Evolutionary conservation across 2,113 vertebrate species (phyloP).

Genomic region (Labeo rohita): DNA sequence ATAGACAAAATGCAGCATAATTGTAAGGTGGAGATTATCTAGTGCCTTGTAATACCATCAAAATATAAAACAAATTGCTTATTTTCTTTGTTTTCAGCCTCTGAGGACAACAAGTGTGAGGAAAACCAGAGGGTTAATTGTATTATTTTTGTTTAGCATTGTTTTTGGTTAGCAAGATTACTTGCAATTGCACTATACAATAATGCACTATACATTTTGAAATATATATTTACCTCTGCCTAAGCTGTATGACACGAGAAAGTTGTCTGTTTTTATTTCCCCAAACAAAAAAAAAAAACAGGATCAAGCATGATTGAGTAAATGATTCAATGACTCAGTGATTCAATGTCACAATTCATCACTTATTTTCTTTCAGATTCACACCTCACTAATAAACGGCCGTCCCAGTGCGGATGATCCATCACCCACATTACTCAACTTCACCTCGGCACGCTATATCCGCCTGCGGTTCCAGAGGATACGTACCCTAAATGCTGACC

Average conservation of each 20-base stretch:
- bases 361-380: constrained; percentile 80
- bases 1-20: too few species aligned
- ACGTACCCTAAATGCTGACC: constrained; percentile 93
- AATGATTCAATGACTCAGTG: background rate
- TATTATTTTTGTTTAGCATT: too few species aligned
- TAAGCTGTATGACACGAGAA: too few species aligned
- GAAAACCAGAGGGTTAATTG: too few species aligned
- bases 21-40: too few species aligned
- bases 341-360: background rate
- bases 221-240: too few species aligned
- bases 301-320: background rate
- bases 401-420: constrained; percentile 95
- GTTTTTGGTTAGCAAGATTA: too few species aligned
- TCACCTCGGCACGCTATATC: constrained; percentile 95
- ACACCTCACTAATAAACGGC: constrained; percentile 94
- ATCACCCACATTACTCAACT: constrained; percentile 86
- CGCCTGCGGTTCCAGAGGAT: constrained; percentile 90
- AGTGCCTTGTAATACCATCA: too few species aligned
- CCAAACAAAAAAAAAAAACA: background rate
- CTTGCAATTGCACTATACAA: too few species aligned
- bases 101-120: background rate
- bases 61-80: too few species aligned
- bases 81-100: background rate
- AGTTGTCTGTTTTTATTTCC: background rate
- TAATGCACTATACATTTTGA: too few species aligned